Conservation (phyloP, 2,113 vertebrate species). For the Vireo altiloquus region DNA sequence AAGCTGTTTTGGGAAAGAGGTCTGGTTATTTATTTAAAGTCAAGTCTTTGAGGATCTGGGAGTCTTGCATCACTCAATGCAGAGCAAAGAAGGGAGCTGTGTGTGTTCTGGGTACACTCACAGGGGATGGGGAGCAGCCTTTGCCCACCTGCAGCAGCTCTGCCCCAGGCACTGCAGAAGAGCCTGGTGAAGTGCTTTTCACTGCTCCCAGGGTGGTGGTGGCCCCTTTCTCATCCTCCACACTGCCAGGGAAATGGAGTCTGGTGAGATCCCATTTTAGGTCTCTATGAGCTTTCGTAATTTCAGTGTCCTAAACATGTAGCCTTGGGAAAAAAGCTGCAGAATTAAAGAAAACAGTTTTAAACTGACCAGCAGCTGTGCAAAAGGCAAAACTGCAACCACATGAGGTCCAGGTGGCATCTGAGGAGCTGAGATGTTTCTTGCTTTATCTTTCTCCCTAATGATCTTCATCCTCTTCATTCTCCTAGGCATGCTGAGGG, state of each 20-base stretch:
- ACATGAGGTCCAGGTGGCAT: not conserved
- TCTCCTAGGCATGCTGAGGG: not conserved
- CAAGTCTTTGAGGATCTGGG: not conserved
- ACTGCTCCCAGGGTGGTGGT: no score
- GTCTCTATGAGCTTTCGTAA: not conserved
- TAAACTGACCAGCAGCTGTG: not conserved
- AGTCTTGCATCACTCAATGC: fast-evolving
- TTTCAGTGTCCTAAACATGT: not conserved
- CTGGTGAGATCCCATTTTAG: not conserved
- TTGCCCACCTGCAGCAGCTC: not conserved
- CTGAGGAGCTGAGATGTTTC: not conserved
- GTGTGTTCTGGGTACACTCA: fast-evolving
- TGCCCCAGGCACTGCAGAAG: not conserved
- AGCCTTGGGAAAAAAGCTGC: not conserved
- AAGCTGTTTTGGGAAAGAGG: constrained; percentile 1
- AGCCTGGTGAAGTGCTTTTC: no score
- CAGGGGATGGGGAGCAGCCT: not conserved
- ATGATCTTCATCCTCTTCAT: not conserved
- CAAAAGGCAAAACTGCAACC: not conserved
- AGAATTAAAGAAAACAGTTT: not conserved
- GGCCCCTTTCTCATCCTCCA: not conserved
- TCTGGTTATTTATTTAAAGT: not conserved
- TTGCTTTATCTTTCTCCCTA: not conserved
- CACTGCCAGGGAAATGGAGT: not conserved
- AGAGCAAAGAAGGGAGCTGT: not conserved